Evolutionary conservation across 1,140 invertebrate genomes (phyloP).

Genomic region (Papilio glaucus): DNA sequence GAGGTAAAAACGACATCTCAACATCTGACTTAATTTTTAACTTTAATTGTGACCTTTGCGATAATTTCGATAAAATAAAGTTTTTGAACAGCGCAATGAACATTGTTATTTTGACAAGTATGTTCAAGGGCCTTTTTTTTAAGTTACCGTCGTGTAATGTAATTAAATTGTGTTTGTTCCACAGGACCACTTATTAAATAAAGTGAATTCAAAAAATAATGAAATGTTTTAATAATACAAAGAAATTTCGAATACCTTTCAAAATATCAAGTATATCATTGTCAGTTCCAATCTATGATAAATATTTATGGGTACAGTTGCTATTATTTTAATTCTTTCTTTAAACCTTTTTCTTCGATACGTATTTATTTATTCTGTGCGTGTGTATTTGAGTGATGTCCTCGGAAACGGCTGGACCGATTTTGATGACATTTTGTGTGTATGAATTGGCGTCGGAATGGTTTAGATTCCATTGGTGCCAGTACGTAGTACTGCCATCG

Average conservation of each 20-base stretch:
- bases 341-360: too few relatives aligned
- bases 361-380: too few relatives aligned
- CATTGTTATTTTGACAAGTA: neutral
- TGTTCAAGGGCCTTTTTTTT: neutral
- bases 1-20: neutral
- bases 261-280: neutral
- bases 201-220: neutral
- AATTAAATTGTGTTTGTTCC: neutral
- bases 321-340: too few relatives aligned
- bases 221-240: neutral
- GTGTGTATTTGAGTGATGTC: too few relatives aligned
- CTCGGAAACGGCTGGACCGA: too few relatives aligned
- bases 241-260: neutral
- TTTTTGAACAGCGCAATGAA: neutral
- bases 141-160: neutral
- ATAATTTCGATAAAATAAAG: neutral
- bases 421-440: too few relatives aligned
- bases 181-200: neutral
- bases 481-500: too few relatives aligned
- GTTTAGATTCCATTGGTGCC: too few relatives aligned
- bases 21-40: neutral
- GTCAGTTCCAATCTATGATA: neutral
- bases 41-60: constrained; percentile 5
- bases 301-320: neutral
- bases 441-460: too few relatives aligned